Conservation (phyloP, 2,797 vertebrate species). For the Coranthus polyacanthus region DNA sequence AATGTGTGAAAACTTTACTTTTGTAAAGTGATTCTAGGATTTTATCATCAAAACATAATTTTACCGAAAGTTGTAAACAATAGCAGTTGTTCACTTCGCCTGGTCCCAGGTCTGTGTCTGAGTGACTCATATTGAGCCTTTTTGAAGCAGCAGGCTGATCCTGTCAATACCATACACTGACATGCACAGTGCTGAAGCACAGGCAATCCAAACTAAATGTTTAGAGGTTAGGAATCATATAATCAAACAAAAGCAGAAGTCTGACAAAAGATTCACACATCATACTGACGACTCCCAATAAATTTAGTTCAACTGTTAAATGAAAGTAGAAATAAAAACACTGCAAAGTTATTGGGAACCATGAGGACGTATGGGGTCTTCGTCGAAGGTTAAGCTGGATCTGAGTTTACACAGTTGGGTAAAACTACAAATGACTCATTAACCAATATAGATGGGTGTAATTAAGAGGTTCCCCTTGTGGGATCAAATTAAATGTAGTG, state of each 20-base stretch:
- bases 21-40: neutral
- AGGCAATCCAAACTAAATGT: neutral
- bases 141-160: neutral
- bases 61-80: neutral
- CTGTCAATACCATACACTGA: neutral
- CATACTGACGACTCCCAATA: conserved; percentile 14
- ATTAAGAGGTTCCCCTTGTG: neutral
- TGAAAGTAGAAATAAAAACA: no score
- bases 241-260: neutral
- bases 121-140: no score
- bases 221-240: conserved; percentile 1
- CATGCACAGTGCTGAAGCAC: no score
- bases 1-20: no score
- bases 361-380: neutral
- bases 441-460: neutral
- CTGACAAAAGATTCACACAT: neutral
- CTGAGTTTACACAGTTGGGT: neutral
- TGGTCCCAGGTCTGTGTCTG: no score
- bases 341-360: neutral
- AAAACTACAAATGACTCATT: neutral
- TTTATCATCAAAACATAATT: neutral
- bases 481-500: no score
- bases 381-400: conserved; percentile 4
- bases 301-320: neutral
- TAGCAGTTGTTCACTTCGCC: no score